Evolutionary conservation across 2,797 vertebrate genomes (phyloP).

Genomic region (Phoeniculus purpureus): DNA sequence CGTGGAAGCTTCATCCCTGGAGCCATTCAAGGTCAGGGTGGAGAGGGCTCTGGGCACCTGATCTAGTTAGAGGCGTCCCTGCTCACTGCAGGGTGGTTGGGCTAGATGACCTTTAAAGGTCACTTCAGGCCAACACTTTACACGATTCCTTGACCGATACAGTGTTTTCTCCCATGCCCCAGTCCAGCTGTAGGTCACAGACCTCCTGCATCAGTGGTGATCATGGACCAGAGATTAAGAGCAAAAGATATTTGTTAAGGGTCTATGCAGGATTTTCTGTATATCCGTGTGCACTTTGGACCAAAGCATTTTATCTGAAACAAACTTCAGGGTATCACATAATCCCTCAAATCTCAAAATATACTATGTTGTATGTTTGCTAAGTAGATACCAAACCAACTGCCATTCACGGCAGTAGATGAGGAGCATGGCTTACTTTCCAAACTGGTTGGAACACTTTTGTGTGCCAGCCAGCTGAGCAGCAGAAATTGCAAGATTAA

Average conservation of each 20-base stretch:
- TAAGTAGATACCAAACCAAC: background rate
- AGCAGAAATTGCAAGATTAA: conserved; percentile 32
- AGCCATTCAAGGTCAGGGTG: too few relatives aligned
- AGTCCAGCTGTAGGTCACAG: background rate
- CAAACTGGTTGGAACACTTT: background rate
- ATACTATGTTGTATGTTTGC: background rate
- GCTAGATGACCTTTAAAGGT: too few relatives aligned
- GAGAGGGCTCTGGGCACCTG: too few relatives aligned
- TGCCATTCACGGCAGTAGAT: background rate
- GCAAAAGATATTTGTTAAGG: background rate
- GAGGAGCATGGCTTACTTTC: background rate
- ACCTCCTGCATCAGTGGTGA: background rate
- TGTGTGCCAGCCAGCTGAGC: background rate
- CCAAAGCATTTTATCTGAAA: background rate
- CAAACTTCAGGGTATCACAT: background rate
- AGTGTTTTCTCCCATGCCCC: background rate
- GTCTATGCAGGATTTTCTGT: background rate
- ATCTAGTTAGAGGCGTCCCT: too few relatives aligned
- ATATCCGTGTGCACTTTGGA: background rate
- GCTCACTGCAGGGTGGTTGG: too few relatives aligned
- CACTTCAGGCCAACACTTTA: too few relatives aligned
- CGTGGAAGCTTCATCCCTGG: too few relatives aligned
- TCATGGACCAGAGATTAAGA: background rate
- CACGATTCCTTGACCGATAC: too few relatives aligned
- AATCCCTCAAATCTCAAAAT: background rate